Percentiles rank a stretch among this genome's conserved stretches.
These are phyloP conservation scores for Cuculus canorus DNA, from an alignment of 2,797 vertebrate genomes.

Conservation along the genomic window DNA sequence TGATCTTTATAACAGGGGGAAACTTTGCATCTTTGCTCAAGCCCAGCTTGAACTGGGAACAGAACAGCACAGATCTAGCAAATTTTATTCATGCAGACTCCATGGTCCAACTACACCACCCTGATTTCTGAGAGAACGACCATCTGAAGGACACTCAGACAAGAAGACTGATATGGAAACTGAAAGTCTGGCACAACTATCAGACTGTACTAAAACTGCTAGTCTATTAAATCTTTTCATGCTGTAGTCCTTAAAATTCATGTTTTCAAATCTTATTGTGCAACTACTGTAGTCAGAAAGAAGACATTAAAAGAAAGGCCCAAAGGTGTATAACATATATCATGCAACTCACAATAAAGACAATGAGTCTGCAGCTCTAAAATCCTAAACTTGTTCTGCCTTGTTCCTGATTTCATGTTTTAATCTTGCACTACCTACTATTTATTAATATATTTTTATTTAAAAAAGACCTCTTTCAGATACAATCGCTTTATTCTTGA, in stretches of 20 bases:
- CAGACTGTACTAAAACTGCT: not conserved
- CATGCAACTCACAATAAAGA: not conserved
- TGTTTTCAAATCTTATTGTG: not conserved
- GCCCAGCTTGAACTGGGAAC: not conserved
- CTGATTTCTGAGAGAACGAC: not conserved
- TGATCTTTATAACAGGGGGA: not conserved
- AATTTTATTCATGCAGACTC: not conserved
- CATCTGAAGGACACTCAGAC: not conserved
- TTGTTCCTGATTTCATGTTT: not conserved
- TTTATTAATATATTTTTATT: not conserved
- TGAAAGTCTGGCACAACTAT: not conserved
- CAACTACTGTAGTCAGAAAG: not conserved
- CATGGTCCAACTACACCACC: not conserved
- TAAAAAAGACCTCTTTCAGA: not conserved
- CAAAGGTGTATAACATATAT: not conserved
- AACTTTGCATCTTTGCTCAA: not conserved
- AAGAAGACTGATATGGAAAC: not conserved
- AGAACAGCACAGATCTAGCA: not conserved
- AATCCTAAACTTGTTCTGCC: not conserved
- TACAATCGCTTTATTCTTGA: not conserved
- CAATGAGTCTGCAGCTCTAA: not conserved
- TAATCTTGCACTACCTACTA: not conserved
- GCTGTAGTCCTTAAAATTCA: not conserved
- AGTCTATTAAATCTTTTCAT: not conserved
- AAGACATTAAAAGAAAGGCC: not conserved